Evolutionary conservation across 2,797 vertebrate genomes (phyloP).

Genomic region (Potorous gilbertii): DNA sequence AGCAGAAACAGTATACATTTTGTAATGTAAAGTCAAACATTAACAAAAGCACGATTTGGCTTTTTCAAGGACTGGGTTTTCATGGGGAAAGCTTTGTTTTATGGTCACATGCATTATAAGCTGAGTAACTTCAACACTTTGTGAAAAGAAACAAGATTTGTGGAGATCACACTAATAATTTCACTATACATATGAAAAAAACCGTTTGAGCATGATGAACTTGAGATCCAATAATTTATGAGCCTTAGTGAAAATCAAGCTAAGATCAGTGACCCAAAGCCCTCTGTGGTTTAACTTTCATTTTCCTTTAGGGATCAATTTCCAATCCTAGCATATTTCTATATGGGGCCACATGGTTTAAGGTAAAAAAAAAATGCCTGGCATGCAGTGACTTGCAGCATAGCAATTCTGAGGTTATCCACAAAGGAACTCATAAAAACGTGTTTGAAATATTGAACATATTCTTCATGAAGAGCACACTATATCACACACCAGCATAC

Average conservation of each 20-base stretch:
- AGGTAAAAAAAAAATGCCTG: not conserved
- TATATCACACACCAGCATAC: not conserved
- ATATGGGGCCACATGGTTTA: not conserved
- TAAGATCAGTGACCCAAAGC: not conserved
- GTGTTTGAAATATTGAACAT: constrained; percentile 11
- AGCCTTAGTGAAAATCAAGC: not conserved
- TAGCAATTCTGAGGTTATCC: constrained; percentile 14
- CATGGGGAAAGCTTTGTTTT: constrained; percentile 35
- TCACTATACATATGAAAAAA: not conserved
- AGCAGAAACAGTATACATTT: constrained; percentile 13
- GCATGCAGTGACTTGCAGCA: not conserved
- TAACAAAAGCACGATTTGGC: constrained; percentile 24
- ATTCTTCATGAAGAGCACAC: not conserved
- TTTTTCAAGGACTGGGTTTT: constrained; percentile 36
- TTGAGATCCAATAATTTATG: not conserved
- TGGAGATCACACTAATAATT: not conserved
- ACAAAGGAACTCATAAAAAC: constrained; percentile 28
- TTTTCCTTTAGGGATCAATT: not conserved
- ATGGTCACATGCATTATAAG: not conserved
- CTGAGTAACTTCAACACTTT: not conserved
- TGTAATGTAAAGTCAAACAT: constrained; percentile 30
- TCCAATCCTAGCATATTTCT: constrained; percentile 8
- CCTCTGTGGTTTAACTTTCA: not conserved
- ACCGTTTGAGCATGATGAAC: not conserved
- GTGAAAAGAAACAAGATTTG: constrained; percentile 19